Evolutionary conservation across 2,797 vertebrate species (phyloP), one percentile per base, ranked within the genome.

Genomic region (Danio kyathit): DNA sequence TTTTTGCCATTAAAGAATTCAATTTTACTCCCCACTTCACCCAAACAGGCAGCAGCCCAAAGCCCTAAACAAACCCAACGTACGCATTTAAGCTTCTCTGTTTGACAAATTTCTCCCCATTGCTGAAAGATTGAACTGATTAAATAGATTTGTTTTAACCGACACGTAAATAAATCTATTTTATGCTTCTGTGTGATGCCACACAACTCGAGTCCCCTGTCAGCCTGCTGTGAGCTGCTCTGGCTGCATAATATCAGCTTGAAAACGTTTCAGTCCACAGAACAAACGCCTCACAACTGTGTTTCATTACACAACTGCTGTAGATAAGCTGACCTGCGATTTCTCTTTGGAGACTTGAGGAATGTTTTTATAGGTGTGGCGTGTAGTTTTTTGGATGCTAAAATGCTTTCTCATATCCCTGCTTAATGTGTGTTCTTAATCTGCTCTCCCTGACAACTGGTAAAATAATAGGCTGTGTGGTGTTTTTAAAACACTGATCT

Each of bases 91-190:
- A 69, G 52, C 71, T 57, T 75, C 66, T 52, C 63, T 78, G 54
- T 76, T 84, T 74, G 64, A 78, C 67, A 79, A 64, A 79, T 82
- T 76, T 54, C 74, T 71, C 75, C 57, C 67, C 66, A 74, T 64
- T 52, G 76, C 56, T 57, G 46, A 74, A 75, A 70, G 74, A 74
- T 80, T 84, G 54, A 75, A 69, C 83, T 85, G 87, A 86, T 88
- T 86, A 85, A 75, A 86, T 75, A 84, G 67, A 85, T 86, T 83
- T 54, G 84, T 87, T 87, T 81, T 82, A 72, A 80, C 54, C 13
- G 59, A 75, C 72, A 73, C 69, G 43, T 84, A 82, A 87, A 83
- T 87, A 87, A 82, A 85, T 87, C 83, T 81, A 79, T 75, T 85
- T 79, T 76, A 81, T 81, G 81, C 72, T 52, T 71, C 48, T 76